Evolutionary conservation across 2,113 vertebrate species (phyloP), one percentile per base, ranked within the genome.

Genomic region (Crotalus tigris): DNA sequence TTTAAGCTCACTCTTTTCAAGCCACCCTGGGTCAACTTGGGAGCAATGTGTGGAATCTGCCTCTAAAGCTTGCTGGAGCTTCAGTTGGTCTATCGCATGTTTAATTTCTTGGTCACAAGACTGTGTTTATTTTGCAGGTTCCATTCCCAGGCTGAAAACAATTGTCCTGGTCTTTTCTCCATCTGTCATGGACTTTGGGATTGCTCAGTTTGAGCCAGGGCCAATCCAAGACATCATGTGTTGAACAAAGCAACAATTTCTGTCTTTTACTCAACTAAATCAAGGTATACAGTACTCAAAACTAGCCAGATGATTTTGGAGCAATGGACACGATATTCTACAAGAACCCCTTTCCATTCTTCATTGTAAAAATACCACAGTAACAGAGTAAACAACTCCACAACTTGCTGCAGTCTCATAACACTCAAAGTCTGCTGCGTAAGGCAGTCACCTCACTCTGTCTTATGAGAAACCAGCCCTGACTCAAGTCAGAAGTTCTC

Each of bases 11-110:
- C n/a, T 93, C 81, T 23, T 59, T 85, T 85, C 75, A 86, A 90
- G 49, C 87, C 51, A 64, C 23, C 55, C 1, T 51, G 2, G 29
- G 75, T 33, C n/a, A 57, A 90, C n/a, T 54, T 64, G 88, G 89
- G 88, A 81, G 55, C 57, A 19, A 86, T 33, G 91, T 93, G 81
- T 93, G 92, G 75, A 85, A 86, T 59, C 29, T 86, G 75, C 86
- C 55, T 86, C 44, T 57, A 86, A 90, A 90, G 21, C 19, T 90
- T 61, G 46, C 55, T 85, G 46, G 21, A 86, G 55, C 55, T 93
- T 93, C 86, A 46, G 6, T 61, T 90, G 59, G 44, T 57, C 75
- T 39, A 23, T 19, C 15, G 23, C 13, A 44, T n/a, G 54, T 59
- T 86, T 75, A 85, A 87, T 15, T 61, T 87, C 75, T n/a, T 9